phyloP scores from a whole-genome alignment of 1,140 invertebrate species.

The Atopsyche davidsoni region DNA sequence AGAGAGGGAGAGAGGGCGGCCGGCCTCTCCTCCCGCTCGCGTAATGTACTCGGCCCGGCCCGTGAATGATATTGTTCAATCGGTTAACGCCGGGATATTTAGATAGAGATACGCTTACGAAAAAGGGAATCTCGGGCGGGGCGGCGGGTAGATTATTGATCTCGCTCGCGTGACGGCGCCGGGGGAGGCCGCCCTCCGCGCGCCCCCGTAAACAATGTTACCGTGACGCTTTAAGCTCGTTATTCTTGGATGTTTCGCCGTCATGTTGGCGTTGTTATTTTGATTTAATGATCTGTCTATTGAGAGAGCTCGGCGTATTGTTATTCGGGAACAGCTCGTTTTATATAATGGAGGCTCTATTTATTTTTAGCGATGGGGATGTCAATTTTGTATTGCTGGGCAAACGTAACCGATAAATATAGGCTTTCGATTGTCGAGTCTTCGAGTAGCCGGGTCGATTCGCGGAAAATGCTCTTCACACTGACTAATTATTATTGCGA shows the following conservation, averaged over 20 bases:
- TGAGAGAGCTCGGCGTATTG: constrained; percentile 1
- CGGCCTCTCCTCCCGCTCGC: neutral
- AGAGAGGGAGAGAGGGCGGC: neutral
- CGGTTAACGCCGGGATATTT: constrained; percentile 24
- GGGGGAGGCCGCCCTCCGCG: neutral
- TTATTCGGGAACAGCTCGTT: neutral
- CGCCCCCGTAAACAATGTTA: constrained; percentile 28
- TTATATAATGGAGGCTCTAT: too few relatives aligned
- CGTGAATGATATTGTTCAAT: constrained; percentile 28
- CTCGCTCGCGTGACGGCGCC: constrained; percentile 27
- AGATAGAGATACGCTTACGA: constrained; percentile 31
- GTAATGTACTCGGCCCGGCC: constrained; percentile 6
- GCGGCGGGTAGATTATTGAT: constrained; percentile 28
- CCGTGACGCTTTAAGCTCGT: constrained; percentile 29
- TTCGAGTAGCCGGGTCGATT: too few relatives aligned
- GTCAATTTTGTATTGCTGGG: too few relatives aligned
- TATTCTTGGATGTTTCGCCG: constrained; percentile 27
- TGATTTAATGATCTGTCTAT: constrained; percentile 27
- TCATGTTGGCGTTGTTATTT: constrained; percentile 22
- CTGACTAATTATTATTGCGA: too few relatives aligned
- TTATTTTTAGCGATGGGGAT: too few relatives aligned
- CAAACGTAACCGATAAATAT: too few relatives aligned
- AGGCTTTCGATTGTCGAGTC: too few relatives aligned
- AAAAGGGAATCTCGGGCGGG: constrained; percentile 28
- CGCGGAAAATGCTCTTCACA: too few relatives aligned